phyloP scores from a whole-genome alignment of 2,797 vertebrate genomes.

The Hoplostethus mediterraneus region DNA sequence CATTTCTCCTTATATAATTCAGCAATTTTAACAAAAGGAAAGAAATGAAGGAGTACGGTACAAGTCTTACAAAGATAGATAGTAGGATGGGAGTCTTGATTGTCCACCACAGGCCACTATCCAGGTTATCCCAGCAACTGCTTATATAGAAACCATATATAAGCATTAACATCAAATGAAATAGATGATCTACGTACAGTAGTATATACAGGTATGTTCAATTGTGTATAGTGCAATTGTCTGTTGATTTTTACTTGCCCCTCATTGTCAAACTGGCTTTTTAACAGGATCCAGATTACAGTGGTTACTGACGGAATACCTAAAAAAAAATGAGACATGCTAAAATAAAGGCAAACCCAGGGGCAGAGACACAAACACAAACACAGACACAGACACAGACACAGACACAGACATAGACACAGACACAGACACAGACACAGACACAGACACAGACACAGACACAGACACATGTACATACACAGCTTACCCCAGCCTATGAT shows the following conservation, averaged over 20 bases:
- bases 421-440: neutral
- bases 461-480: neutral
- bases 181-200: neutral
- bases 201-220: neutral
- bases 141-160: neutral
- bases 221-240: neutral
- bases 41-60: too few relatives aligned
- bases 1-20: too few relatives aligned
- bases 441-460: neutral
- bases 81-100: constrained; percentile 63
- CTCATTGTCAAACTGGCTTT: constrained; percentile 40
- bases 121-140: constrained; percentile 65
- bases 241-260: constrained; percentile 33
- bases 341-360: neutral
- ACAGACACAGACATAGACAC: too few relatives aligned
- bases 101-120: constrained; percentile 64
- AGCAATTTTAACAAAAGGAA: too few relatives aligned
- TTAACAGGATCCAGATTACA: constrained; percentile 46
- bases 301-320: constrained; percentile 34
- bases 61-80: constrained; percentile 56
- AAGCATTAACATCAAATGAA: neutral
- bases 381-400: neutral
- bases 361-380: neutral
- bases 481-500: constrained; percentile 80
- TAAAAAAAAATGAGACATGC: constrained; percentile 18